Percentiles rank a stretch among this genome's conserved stretches.
Evolutionary conservation across 92 coral and sea anemone genomes (phyloP).

Genomic region (Bergia sp.): DNA sequence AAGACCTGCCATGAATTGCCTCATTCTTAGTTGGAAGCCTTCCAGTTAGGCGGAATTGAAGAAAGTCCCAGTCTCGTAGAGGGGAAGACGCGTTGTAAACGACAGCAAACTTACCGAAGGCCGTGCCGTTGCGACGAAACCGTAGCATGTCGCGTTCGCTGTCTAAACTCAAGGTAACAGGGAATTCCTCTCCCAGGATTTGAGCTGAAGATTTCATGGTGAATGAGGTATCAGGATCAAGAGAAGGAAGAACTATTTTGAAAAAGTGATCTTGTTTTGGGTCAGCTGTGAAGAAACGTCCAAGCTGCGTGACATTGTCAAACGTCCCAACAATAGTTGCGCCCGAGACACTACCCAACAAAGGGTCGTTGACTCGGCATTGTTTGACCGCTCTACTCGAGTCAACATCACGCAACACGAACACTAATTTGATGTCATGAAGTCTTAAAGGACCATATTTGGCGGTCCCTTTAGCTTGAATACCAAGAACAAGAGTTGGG

Average conservation of each 20-base stretch:
- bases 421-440: conserved; percentile 40
- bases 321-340: conserved; percentile 3
- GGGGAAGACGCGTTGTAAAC: conserved; percentile 40
- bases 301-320: conserved; percentile 17
- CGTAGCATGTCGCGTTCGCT: conserved; percentile 17
- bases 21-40: conserved; percentile 10
- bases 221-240: not conserved
- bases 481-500: conserved; percentile 35
- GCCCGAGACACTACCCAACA: conserved; percentile 3
- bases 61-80: conserved; percentile 59
- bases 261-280: conserved; percentile 22
- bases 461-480: conserved; percentile 44
- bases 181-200: conserved; percentile 51
- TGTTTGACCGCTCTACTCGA: not conserved
- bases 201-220: conserved; percentile 31
- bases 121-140: conserved; percentile 33
- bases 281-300: conserved; percentile 6
- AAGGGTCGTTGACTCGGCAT: conserved; percentile 7
- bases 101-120: conserved; percentile 54
- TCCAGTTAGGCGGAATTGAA: conserved; percentile 51
- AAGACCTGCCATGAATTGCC: conserved; percentile 9
- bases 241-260: conserved; percentile 29
- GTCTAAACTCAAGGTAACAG: conserved; percentile 20
- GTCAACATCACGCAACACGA: conserved; percentile 29
- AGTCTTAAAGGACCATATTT: conserved; percentile 59